Evolutionary conservation across 2,797 vertebrate species (phyloP), one percentile per base, ranked within the genome.

Genomic region (Spondyliosoma cantharus): DNA sequence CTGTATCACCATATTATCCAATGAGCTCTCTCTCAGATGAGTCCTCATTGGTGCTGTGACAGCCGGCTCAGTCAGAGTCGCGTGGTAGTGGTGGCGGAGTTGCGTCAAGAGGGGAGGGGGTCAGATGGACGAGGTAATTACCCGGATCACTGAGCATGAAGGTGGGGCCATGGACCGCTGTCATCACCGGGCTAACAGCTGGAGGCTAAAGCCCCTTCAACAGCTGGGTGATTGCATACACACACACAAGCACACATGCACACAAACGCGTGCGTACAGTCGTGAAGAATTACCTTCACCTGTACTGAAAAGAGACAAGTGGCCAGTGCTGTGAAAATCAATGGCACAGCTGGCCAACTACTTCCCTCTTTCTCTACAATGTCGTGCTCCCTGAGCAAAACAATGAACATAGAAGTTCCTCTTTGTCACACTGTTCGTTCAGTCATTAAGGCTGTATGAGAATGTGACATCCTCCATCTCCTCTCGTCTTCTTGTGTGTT

Each of bases 101-200:
- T 69, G 81, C 54, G 49, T 85, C 83, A 79, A 58, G 72, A 80
- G 71, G 78, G 81, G 71, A 32, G 73, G 81, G 92, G 93, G 92
- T 91, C 86, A 90, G 91, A 81, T 90, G 89, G 85, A 90, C 84
- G 78, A 76, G 77, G 86, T 94, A 91, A 96, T 95, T 94, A 95
- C 89, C 82, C 81, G 93, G 88, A 94, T 94, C 91, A 93, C 74
- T 92, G 92, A 82, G 81, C 92, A 87, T 91, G 89, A 94, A 96
- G 90, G 91, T 93, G 89, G 90, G 88, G 88, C 85, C 87, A 75
- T 86, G 89, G 91, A 92, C 93, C 82, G 72, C 91, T 94, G 91
- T 93, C 91, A 94, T 93, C 75, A 91, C 83, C 62, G 53, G 84
- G 86, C 86, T 92, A 92, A 86, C 87, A 94, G 86, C 93, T 95